Conservation (phyloP, 2,888 invertebrate species). For the Troides oblongomaculatus region DNA sequence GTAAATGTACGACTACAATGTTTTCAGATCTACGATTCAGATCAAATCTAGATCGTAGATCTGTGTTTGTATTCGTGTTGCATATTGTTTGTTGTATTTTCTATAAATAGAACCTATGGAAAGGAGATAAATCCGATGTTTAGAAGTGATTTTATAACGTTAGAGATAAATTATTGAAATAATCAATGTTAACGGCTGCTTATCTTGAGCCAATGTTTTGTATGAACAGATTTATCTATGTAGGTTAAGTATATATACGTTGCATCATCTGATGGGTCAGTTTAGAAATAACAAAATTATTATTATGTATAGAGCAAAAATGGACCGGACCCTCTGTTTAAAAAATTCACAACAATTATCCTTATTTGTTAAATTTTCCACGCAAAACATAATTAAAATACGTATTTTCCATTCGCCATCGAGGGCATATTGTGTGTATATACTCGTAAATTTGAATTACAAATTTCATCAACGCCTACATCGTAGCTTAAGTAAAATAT, state of each 20-base stretch:
- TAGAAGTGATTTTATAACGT: background rate
- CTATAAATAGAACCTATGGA: too few relatives aligned
- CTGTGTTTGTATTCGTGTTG: too few relatives aligned
- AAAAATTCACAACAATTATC: background rate
- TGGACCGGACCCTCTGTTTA: background rate
- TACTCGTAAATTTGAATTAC: too few relatives aligned
- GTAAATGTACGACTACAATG: too few relatives aligned
- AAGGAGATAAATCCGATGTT: background rate
- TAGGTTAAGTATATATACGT: conserved; percentile 23
- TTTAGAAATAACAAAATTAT: background rate
- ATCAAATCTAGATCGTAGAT: too few relatives aligned
- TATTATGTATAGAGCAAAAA: background rate
- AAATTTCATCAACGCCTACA: too few relatives aligned
- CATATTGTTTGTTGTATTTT: too few relatives aligned
- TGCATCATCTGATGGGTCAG: conserved; percentile 18
- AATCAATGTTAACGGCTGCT: conserved; percentile 2
- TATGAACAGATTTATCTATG: conserved; percentile 22
- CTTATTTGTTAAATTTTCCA: background rate
- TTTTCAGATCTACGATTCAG: too few relatives aligned
- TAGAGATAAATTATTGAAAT: background rate
- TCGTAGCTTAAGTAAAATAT: too few relatives aligned
- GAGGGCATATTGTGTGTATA: too few relatives aligned
- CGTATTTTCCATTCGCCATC: too few relatives aligned
- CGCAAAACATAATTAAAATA: too few relatives aligned
- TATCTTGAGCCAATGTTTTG: conserved; percentile 9